Percentiles rank a stretch among this genome's conserved stretches.
Evolutionary conservation across 2,797 vertebrate genomes (phyloP).

Genomic region (Siniperca obscura): DNA sequence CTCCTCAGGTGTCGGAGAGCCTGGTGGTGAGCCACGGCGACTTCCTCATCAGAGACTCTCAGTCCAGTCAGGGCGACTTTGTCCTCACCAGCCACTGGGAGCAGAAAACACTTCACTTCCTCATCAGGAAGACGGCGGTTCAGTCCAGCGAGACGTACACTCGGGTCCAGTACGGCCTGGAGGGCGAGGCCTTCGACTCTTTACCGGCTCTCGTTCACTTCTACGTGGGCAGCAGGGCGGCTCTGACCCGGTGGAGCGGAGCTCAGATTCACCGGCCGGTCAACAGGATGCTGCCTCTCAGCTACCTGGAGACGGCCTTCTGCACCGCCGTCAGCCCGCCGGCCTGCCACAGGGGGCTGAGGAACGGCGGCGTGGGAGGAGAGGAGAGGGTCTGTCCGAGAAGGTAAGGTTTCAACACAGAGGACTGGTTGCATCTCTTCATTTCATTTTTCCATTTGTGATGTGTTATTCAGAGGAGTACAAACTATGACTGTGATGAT

Average conservation of each 20-base stretch:
- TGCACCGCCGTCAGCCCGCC: conserved; percentile 78
- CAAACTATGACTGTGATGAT: neutral
- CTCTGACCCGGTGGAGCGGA: conserved; percentile 87
- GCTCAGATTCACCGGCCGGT: conserved; percentile 91
- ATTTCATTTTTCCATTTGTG: neutral
- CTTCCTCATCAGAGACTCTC: conserved; percentile 93
- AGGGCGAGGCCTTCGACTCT: conserved; percentile 91
- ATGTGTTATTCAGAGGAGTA: neutral
- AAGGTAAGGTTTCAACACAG: conserved; percentile 62
- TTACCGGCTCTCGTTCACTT: conserved; percentile 91
- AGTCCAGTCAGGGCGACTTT: conserved; percentile 89
- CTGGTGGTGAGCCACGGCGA: conserved; percentile 90
- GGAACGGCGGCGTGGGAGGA: conserved; percentile 81
- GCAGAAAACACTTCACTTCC: conserved; percentile 90
- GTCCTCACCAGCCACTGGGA: conserved; percentile 92
- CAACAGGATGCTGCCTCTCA: conserved; percentile 92
- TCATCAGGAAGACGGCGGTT: conserved; percentile 88
- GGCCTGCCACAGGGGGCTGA: conserved; percentile 78
- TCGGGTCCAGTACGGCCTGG: conserved; percentile 88
- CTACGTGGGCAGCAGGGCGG: conserved; percentile 87
- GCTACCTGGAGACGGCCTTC: conserved; percentile 90
- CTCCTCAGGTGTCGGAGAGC: conserved; percentile 90
- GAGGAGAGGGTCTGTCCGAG: conserved; percentile 83
- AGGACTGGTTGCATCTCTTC: neutral
- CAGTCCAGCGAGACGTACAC: conserved; percentile 85